Evolutionary conservation across 2,113 vertebrate species (phyloP).

Genomic region (Halichoerus grypus): DNA sequence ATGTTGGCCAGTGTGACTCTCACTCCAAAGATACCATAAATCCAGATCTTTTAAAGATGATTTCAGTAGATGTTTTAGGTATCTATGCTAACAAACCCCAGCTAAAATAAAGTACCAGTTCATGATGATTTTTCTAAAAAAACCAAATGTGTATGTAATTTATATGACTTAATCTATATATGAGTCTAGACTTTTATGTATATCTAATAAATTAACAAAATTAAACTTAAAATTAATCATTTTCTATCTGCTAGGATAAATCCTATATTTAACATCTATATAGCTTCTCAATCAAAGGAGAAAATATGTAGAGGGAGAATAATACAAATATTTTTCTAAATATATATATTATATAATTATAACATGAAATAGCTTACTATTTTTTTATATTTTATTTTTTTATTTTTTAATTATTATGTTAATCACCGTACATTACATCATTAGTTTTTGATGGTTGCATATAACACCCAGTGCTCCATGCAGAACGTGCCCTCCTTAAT

Average conservation of each 20-base stretch:
- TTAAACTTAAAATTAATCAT: slow-evolving; percentile 25
- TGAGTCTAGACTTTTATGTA: background rate
- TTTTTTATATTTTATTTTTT: background rate
- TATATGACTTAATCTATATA: slow-evolving; percentile 53
- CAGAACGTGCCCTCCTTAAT: no score
- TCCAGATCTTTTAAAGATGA: slow-evolving; percentile 63
- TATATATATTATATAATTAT: background rate
- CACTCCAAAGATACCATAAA: background rate
- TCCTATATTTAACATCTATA: background rate
- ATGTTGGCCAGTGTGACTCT: slow-evolving; percentile 65
- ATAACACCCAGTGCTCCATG: no score
- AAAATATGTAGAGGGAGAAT: background rate
- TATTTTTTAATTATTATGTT: no score
- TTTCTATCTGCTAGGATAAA: background rate
- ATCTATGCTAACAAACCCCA: background rate
- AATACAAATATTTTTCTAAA: background rate
- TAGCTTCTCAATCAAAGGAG: background rate
- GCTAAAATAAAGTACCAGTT: background rate
- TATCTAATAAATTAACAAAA: background rate
- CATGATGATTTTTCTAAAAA: slow-evolving; percentile 36
- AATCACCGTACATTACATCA: no score
- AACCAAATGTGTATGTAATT: background rate
- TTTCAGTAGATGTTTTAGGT: slow-evolving; percentile 20
- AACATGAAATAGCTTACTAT: background rate
- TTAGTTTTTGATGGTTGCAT: no score